Conservation (phyloP, 2,888 invertebrate species). For the Chrysopilus asiliformis region DNA sequence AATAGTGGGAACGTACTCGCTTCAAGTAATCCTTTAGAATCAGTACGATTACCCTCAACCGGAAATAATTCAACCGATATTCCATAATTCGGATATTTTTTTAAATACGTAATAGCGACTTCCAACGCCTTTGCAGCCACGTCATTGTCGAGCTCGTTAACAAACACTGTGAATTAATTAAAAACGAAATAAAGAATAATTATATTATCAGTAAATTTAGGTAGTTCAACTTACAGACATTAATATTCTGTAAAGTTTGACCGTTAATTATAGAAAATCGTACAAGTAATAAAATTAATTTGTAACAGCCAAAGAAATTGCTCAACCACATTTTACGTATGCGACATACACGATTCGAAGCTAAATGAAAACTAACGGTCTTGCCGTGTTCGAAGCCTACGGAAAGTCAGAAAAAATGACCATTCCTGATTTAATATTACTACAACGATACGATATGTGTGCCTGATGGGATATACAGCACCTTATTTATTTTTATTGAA, state of each 20-base stretch:
- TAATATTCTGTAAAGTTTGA: conserved; percentile 59
- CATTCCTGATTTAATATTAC: no score
- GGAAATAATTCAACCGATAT: conserved; percentile 41
- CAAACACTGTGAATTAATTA: conserved; percentile 42
- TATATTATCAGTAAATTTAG: neutral
- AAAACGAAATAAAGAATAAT: neutral
- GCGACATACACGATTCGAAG: no score
- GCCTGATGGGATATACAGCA: no score
- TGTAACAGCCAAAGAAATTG: no score
- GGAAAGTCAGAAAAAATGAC: no score
- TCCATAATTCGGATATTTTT: conserved; percentile 53
- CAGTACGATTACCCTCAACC: conserved; percentile 56
- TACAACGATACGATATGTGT: no score
- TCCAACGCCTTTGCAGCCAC: conserved; percentile 57
- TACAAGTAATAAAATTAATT: no score
- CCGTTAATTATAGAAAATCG: no score
- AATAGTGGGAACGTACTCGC: conserved; percentile 41
- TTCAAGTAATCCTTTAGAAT: conserved; percentile 56
- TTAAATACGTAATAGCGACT: conserved; percentile 55
- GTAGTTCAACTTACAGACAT: conserved; percentile 48
- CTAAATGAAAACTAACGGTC: no score
- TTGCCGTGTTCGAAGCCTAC: no score
- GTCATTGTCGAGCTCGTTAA: conserved; percentile 61
- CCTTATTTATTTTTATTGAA: no score
- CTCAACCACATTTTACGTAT: no score